Percentiles rank a stretch among this genome's conserved stretches.
Evolutionary conservation across 37 sponge, comb jelly and placozoan species (phyloP).

Genomic region (Spongia lamella): DNA sequence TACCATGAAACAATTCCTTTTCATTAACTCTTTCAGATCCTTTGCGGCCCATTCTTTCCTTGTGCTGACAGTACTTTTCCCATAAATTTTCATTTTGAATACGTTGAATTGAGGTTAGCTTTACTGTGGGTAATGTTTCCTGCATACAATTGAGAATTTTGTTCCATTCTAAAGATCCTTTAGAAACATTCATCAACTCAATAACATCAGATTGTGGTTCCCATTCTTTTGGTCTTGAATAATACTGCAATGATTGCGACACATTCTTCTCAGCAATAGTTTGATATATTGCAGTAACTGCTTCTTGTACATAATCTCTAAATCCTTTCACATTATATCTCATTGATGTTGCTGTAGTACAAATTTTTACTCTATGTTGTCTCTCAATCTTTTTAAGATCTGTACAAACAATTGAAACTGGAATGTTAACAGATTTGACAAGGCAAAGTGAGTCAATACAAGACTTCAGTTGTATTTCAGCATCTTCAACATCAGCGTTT

Average conservation of each 20-base stretch:
- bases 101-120: conserved; percentile 23
- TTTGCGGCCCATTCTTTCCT: conserved; percentile 32
- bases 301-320: no score
- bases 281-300: no score
- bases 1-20: conserved; percentile 64
- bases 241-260: no score
- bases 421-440: no score
- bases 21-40: conserved; percentile 34
- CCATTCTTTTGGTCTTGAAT: conserved; percentile 42
- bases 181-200: not conserved
- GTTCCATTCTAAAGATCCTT: conserved; percentile 6
- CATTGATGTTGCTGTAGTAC: no score
- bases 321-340: no score
- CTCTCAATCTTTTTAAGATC: no score
- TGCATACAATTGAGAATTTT: conserved; percentile 5
- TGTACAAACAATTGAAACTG: no score
- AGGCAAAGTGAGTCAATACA: no score
- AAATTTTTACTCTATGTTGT: no score
- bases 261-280: not conserved
- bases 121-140: conserved; percentile 20
- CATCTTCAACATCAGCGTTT: no score
- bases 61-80: conserved; percentile 53
- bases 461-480: no score
- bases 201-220: not conserved
- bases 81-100: conserved; percentile 68